phyloP scores from a whole-genome alignment of 1,140 invertebrate genomes.

The Leptinotarsa texana region DNA sequence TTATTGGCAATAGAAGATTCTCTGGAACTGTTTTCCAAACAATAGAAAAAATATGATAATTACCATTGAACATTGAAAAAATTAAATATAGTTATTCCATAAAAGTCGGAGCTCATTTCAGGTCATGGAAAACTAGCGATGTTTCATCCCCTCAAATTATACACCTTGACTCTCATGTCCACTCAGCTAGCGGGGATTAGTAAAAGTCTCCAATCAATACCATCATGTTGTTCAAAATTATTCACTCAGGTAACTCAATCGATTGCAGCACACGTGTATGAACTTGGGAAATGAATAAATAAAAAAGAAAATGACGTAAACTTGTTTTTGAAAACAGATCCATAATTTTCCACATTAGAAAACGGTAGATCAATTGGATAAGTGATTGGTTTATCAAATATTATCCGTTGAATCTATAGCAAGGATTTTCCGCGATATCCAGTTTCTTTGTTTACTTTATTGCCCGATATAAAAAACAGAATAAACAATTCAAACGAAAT shows the following conservation, averaged over 20 bases:
- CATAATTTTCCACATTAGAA: background rate
- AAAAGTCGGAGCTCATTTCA: too few species aligned
- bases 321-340: constrained; percentile 1
- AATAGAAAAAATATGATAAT: too few species aligned
- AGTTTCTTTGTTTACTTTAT: background rate
- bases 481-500: background rate
- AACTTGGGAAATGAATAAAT: background rate
- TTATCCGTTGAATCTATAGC: background rate
- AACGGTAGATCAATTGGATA: background rate
- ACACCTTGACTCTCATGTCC: too few species aligned
- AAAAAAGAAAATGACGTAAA: background rate
- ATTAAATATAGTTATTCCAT: too few species aligned
- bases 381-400: background rate
- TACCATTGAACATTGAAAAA: too few species aligned
- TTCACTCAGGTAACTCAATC: background rate
- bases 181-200: too few species aligned
- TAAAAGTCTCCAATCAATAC: too few species aligned
- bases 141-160: too few species aligned
- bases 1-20: too few species aligned
- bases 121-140: too few species aligned
- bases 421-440: background rate
- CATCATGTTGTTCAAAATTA: background rate
- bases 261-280: background rate
- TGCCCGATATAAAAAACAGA: background rate
- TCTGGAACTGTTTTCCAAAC: too few species aligned